Conservation (phyloP, 2,888 invertebrate species). For the Ferdinandea cuprea region DNA sequence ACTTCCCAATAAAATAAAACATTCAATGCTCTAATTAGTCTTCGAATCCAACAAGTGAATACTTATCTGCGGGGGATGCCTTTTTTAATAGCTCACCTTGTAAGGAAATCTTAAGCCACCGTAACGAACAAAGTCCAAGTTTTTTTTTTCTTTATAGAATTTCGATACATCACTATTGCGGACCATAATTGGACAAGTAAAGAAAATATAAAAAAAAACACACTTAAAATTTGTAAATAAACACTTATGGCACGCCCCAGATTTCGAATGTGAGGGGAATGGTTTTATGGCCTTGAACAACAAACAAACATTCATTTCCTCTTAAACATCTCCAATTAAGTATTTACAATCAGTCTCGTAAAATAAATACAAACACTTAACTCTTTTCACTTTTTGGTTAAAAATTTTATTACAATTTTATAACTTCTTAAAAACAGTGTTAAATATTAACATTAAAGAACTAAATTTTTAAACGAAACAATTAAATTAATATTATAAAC, state of each 20-base stretch:
- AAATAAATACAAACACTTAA: neutral
- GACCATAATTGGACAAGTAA: neutral
- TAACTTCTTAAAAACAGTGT: slow-evolving; percentile 41
- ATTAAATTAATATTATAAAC: slow-evolving; percentile 9
- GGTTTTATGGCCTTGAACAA: no score
- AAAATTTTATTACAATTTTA: slow-evolving; percentile 40
- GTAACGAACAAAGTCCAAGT: slow-evolving; percentile 6
- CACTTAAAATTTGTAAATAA: neutral
- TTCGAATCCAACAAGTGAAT: slow-evolving; percentile 4
- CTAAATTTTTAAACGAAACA: slow-evolving; percentile 22
- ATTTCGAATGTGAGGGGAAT: no score
- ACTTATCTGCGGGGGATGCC: slow-evolving; percentile 9
- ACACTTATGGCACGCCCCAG: neutral
- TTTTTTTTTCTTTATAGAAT: neutral
- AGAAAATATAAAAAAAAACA: no score
- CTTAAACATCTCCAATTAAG: neutral
- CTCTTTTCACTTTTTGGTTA: slow-evolving; percentile 15
- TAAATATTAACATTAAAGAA: slow-evolving; percentile 51
- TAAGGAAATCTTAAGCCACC: slow-evolving; percentile 30
- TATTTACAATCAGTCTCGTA: neutral
- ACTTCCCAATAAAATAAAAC: neutral
- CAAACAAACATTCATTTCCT: neutral
- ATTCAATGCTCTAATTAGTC: neutral
- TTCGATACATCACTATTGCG: neutral
- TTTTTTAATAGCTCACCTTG: neutral